Evolutionary conservation across 23 tunicate species (phyloP), one percentile per base, ranked within the genome.

Genomic region (Styela clava): DNA sequence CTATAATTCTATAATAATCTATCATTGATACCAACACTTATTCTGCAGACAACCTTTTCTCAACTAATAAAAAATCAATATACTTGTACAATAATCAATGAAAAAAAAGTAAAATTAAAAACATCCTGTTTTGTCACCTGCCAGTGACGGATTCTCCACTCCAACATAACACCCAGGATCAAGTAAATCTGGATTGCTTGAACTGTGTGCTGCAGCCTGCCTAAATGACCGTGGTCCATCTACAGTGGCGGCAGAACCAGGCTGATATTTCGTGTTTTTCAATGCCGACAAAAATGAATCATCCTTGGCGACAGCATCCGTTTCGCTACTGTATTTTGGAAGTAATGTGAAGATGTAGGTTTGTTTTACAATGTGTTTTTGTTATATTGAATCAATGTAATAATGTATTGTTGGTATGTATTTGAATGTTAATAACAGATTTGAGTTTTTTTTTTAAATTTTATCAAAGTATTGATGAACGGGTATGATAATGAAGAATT

Each of bases 171-270:
- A 84, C 9, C 73, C 78, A 2, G 83, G 87, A 64, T 86, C 91
- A 64, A 91, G 79, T 31, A 91, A 61, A 79, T 91, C 97, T 5
- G 97, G 97, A 36, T 86, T 83, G 61, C 97, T 91, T 52, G 85
- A 82, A 63, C 97, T 91, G 30, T 83, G 21, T 20, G 84, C 73
- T 2, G 87, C 73, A 31, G 87, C 35, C 22, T 82, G 87, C 29
- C 63, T 78, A 23, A 91, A 78, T n/a, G 84, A 33, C 21, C 83
- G 69, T 0, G 68, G 26, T 22, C 85, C 77, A 62, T 86, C 90
- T 23, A 78, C 67, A 1, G 97, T 86, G 34, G 86, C 83, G 2
- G 92, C 71, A 26, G 83, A 67, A 27, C 80, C 81, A 2, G 74
- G 64, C 36, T 19, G 24, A 31, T 36, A 68, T 32, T 73, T 61